Conservation (phyloP, 1,140 invertebrate species). For the Leptonema lineaticorne region DNA sequence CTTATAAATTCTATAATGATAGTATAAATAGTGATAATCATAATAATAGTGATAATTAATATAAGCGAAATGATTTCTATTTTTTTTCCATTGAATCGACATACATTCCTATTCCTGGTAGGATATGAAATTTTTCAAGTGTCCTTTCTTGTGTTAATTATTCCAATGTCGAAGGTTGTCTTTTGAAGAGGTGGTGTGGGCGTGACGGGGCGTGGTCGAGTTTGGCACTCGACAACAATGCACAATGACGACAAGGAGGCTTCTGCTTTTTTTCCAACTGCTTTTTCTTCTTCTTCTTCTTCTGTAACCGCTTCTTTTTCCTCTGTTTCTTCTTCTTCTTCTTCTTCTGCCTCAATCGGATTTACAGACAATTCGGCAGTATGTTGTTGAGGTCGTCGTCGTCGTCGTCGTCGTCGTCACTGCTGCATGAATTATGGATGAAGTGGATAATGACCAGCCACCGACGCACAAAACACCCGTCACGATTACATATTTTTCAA, state of each 20-base stretch:
- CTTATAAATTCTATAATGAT: too few species aligned
- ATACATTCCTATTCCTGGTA: too few species aligned
- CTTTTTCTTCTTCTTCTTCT: too few species aligned
- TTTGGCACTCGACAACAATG: constrained; percentile 31
- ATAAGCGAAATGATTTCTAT: too few species aligned
- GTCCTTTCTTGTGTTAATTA: too few species aligned
- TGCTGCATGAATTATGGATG: constrained; percentile 26
- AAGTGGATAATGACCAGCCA: constrained; percentile 21
- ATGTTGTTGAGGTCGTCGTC: background rate
- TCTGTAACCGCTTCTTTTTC: too few species aligned
- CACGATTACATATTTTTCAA: constrained; percentile 16
- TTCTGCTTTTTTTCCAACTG: constrained; percentile 16
- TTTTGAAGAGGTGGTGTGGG: background rate
- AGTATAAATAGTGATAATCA: too few species aligned
- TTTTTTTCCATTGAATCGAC: too few species aligned
- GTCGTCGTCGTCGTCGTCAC: background rate
- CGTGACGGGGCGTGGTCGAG: constrained; percentile 23
- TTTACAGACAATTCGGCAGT: constrained; percentile 1
- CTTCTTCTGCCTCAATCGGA: too few species aligned
- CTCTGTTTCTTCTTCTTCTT: too few species aligned
- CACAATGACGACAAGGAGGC: constrained; percentile 24
- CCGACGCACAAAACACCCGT: constrained; percentile 7
- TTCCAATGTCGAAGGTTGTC: background rate
- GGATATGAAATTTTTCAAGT: too few species aligned
- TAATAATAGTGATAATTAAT: too few species aligned